phyloP scores from a whole-genome alignment of 2,888 invertebrate species.

The Sminthurides aquaticus region DNA sequence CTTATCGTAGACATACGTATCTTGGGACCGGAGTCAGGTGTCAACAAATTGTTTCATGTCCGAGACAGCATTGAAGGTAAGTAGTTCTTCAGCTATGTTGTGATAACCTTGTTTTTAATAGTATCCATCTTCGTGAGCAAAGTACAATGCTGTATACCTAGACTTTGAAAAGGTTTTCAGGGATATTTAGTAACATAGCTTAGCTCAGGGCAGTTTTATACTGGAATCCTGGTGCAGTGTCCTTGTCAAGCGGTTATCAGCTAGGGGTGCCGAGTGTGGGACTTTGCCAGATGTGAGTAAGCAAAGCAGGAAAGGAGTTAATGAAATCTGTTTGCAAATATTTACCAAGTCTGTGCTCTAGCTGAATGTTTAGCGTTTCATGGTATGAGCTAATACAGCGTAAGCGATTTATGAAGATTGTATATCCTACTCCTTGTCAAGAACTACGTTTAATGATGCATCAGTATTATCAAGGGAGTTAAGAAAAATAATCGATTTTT shows the following conservation, averaged over 20 bases:
- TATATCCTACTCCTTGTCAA: background rate
- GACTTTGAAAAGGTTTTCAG: too few relatives aligned
- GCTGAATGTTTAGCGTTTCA: background rate
- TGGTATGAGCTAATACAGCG: background rate
- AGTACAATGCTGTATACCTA: background rate
- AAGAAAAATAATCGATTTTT: too few relatives aligned
- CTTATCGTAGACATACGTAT: too few relatives aligned
- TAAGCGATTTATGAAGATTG: background rate
- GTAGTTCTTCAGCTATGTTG: background rate
- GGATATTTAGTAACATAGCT: too few relatives aligned
- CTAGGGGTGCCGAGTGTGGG: too few relatives aligned
- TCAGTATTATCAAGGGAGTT: too few relatives aligned
- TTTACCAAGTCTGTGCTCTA: background rate
- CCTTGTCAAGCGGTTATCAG: too few relatives aligned
- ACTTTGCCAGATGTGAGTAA: too few relatives aligned
- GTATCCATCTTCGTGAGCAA: background rate
- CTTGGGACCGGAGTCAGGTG: too few relatives aligned
- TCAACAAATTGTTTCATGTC: background rate
- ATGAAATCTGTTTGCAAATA: background rate
- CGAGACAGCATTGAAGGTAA: background rate
- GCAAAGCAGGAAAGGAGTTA: too few relatives aligned
- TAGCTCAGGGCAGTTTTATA: too few relatives aligned
- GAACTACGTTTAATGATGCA: background rate
- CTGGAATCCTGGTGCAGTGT: too few relatives aligned
- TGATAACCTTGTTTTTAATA: background rate